These are phyloP conservation scores for Amphipoea lucens DNA, from an alignment of 2,888 invertebrate genomes.

Conservation along the genomic window DNA sequence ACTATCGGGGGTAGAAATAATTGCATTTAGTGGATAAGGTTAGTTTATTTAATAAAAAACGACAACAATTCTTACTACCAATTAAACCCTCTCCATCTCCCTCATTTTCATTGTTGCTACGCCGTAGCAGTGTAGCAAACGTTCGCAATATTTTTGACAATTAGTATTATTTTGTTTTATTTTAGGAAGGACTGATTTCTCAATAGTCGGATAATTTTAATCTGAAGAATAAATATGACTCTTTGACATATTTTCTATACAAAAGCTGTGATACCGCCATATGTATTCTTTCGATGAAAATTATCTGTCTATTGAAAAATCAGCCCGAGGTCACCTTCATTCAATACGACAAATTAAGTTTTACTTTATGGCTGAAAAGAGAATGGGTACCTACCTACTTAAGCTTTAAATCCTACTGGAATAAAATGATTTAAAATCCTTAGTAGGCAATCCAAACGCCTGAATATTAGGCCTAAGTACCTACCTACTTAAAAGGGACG, in stretches of 20 bases:
- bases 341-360: neutral
- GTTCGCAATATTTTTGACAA: too few species aligned
- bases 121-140: constrained; percentile 5
- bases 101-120: neutral
- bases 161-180: too few species aligned
- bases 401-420: neutral
- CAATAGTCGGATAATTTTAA: too few species aligned
- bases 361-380: neutral
- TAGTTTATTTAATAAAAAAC: neutral
- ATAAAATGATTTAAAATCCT: neutral
- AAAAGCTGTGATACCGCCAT: neutral
- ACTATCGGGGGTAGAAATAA: neutral
- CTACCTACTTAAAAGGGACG: constrained; percentile 27
- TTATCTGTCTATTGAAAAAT: neutral
- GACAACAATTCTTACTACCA: too few species aligned
- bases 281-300: neutral
- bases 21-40: neutral
- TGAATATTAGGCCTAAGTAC: constrained; percentile 14
- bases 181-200: too few species aligned
- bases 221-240: neutral
- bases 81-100: neutral
- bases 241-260: neutral
- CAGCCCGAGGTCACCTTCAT: neutral
- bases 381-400: neutral
- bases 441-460: neutral